Evolutionary conservation across 2,113 vertebrate species (phyloP), one percentile per base, ranked within the genome.

Genomic region (Bubo scandiacus): DNA sequence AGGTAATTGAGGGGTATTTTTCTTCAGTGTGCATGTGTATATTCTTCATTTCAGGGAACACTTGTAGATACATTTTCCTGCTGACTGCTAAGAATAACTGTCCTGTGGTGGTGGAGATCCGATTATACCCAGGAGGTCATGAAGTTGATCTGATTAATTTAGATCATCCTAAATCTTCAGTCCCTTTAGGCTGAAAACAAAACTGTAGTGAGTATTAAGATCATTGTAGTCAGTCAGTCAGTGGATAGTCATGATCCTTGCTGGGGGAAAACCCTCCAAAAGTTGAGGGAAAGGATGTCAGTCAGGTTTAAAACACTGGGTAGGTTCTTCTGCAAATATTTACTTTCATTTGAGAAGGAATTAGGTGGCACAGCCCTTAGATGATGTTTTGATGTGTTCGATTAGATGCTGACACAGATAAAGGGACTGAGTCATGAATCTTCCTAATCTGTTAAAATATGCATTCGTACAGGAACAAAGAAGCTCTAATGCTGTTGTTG

Each of bases 311-410:
- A 94, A 96, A 45, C 19, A 85, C 45, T 49, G 1, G 52, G 34
- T 61, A 92, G 29, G 30, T 47, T 94, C 91, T 97, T 94, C 79
- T 93, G 87, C 86, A 91, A 77, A 66, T 97, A 88, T 95, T 97
- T 97, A 84, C 68, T 90, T 94, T 88, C 12, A 36, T 81, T 94
- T 96, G 59, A 92, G 70, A 96, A 81, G 55, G 91, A 97, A 94
- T 97, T 92, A 70, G 32, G 30, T 90, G 45, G 72, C 90, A 92
- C 73, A 81, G 27, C 65, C 63, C 55, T 94, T 74, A 86, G 73
- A 80, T 91, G 29, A 73, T 96, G 59, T 97, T 98, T 97, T 97
- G 96, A 97, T 98, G 78, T 42, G n/a, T 96, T 97, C 27, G 58
- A 70, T 98, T 97, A 97, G 88, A 78, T 96, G 78, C 94, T 34